Evolutionary conservation across 1,140 invertebrate species (phyloP), one percentile per base, ranked within the genome.

Genomic region (Calycopis cecrops): DNA sequence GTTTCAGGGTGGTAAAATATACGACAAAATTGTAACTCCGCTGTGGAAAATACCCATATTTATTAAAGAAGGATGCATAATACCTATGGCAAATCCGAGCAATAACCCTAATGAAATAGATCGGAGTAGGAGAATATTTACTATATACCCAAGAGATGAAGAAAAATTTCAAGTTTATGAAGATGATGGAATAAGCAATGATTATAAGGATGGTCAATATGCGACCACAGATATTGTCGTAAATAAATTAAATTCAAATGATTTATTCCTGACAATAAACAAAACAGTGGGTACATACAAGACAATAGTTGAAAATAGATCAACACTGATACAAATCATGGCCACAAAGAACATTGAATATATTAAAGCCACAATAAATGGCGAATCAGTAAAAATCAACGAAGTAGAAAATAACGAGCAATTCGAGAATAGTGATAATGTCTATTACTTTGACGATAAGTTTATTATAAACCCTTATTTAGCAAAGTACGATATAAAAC

Each of bases 41-140:
- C 42, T 86, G n/a, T 86, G 83, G 81, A 80, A 82, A 61, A 75
- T 86, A 54, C 83, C 83, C 14, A 66, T 86, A 16, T 85, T 85
- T 67, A 56, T 86, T n/a, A 82, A 71, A 74, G 77, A 76, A 35
- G 83, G 81, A n/a, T 68, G 78, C 11, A 77, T 86, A 21, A 73
- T 86, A 62, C 81, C 83, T 9, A 74, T 82, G 67, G 68, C 64
- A 6, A 75, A 77, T 49, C 60, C 74, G 4, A 80, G 85, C 53
- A 86, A 86, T 58, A 83, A 84, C 60, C 75, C 73, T 1, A 60
- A 63, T 18, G 71, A 84, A 69, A 73, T 84, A 49, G 60, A 80
- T 52, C 73, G 72, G 62, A 65, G 77, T 16, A 52, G 37, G 18
- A 71, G 83, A 68, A 74, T 73, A 10, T 75, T 80, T 57, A 67